Percentiles rank a stretch among this genome's conserved stretches.
phyloP scores from a whole-genome alignment of 2,113 vertebrate genomes.

The Zootoca vivipara region DNA sequence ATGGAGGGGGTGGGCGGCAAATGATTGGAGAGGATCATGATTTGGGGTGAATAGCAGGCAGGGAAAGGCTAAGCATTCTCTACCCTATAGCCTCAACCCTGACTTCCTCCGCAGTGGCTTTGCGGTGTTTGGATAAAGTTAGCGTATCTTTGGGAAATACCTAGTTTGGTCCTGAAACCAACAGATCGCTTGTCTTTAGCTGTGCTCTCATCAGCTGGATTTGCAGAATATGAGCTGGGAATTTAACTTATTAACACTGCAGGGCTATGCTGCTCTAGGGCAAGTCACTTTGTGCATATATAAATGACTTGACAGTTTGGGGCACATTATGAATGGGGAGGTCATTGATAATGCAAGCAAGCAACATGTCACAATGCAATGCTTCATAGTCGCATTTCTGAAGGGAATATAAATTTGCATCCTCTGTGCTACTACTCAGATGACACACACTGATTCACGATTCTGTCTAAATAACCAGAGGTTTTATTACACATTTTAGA shows the following conservation, averaged over 20 bases:
- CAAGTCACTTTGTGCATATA: not conserved
- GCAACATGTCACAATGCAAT: not conserved
- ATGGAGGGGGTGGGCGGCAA: not conserved
- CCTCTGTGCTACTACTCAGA: constrained; percentile 15
- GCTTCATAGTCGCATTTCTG: constrained; percentile 17
- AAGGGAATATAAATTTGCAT: constrained; percentile 30
- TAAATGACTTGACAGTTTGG: constrained; percentile 28
- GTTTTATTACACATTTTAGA: constrained; percentile 35
- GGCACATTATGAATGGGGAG: constrained; percentile 40
- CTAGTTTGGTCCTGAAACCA: not conserved
- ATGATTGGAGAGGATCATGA: not conserved
- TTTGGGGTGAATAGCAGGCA: not conserved
- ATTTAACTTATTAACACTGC: not conserved
- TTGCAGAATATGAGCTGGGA: not conserved
- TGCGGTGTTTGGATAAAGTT: not conserved
- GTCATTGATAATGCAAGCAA: constrained; percentile 35
- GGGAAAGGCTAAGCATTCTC: not conserved
- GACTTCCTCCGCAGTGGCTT: not conserved
- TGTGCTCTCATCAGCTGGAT: not conserved
- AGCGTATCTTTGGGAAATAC: not conserved
- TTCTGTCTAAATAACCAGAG: constrained; percentile 32
- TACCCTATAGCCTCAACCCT: not conserved
- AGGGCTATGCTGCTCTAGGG: not conserved
- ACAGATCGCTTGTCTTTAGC: not conserved
- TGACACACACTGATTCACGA: constrained; percentile 25